Conservation (phyloP, 2,113 vertebrate species). For the Strix aluco region DNA sequence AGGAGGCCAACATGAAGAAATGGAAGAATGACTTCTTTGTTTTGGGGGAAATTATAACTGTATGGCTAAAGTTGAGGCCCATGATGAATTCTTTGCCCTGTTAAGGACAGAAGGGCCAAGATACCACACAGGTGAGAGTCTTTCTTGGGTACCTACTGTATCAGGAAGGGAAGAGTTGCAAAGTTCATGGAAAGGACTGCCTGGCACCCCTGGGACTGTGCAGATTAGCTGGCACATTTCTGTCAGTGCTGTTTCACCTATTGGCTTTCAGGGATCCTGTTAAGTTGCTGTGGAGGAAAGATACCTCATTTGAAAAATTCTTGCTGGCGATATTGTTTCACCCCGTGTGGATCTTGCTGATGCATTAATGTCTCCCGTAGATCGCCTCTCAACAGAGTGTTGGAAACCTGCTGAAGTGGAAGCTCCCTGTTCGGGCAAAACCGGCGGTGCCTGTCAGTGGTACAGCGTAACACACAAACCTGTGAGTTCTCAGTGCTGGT, state of each 20-base stretch:
- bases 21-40: background rate
- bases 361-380: slow-evolving; percentile 57
- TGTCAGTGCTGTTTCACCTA: background rate
- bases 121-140: background rate
- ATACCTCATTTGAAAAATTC: background rate
- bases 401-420: slow-evolving; percentile 64
- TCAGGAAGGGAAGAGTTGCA: background rate
- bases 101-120: background rate
- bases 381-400: slow-evolving; percentile 40
- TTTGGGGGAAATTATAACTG: background rate
- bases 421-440: slow-evolving; percentile 61
- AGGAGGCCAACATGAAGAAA: background rate
- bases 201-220: background rate
- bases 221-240: background rate
- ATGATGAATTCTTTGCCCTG: background rate
- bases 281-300: background rate
- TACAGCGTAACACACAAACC: slow-evolving; percentile 50
- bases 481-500: slow-evolving; percentile 57
- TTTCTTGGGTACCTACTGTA: background rate
- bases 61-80: background rate
- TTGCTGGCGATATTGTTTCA: background rate
- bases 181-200: background rate
- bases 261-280: background rate
- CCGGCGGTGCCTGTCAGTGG: slow-evolving; percentile 61
- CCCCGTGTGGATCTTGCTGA: background rate